Percentiles rank a stretch among this genome's conserved stretches.
Conservation (phyloP, 2,797 vertebrate genomes). For the Telmatherina bonti region DNA sequence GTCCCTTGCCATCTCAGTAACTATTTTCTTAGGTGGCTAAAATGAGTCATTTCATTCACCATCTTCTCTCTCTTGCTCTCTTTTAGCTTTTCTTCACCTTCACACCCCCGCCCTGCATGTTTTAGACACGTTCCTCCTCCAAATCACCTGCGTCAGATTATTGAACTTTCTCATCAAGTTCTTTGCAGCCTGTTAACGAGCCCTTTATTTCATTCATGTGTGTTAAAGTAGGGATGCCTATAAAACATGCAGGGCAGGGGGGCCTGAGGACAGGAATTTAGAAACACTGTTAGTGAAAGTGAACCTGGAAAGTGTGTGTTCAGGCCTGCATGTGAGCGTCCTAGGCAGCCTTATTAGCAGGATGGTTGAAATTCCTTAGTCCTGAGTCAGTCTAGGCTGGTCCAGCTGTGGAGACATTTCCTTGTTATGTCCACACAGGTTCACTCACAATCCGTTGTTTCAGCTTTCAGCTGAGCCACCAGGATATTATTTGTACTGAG, state of each 20-base stretch:
- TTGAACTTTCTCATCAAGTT: too few relatives aligned
- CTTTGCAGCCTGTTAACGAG: too few relatives aligned
- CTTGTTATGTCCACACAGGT: constrained; percentile 59
- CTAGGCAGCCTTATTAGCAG: constrained; percentile 42
- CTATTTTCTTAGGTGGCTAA: not conserved
- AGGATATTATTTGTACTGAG: not conserved
- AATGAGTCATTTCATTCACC: too few relatives aligned
- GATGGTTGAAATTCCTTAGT: constrained; percentile 70
- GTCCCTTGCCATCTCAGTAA: not conserved
- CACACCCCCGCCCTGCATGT: too few relatives aligned
- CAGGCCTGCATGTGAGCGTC: constrained; percentile 41
- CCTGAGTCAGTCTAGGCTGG: constrained; percentile 49
- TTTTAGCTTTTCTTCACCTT: not conserved
- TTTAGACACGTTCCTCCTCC: too few relatives aligned
- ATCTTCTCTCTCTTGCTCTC: not conserved
- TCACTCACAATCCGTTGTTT: constrained; percentile 16
- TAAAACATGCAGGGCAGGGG: too few relatives aligned
- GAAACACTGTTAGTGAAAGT: constrained; percentile 38
- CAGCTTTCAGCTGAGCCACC: constrained; percentile 5
- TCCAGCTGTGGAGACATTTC: constrained; percentile 71
- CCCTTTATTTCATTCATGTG: too few relatives aligned
- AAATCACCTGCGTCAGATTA: too few relatives aligned
- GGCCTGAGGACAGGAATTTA: too few relatives aligned
- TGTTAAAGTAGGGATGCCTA: too few relatives aligned
- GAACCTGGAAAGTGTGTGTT: constrained; percentile 27